phyloP scores from a whole-genome alignment of 2,888 invertebrate species.

The Dimorphilus gyrociliatus region DNA sequence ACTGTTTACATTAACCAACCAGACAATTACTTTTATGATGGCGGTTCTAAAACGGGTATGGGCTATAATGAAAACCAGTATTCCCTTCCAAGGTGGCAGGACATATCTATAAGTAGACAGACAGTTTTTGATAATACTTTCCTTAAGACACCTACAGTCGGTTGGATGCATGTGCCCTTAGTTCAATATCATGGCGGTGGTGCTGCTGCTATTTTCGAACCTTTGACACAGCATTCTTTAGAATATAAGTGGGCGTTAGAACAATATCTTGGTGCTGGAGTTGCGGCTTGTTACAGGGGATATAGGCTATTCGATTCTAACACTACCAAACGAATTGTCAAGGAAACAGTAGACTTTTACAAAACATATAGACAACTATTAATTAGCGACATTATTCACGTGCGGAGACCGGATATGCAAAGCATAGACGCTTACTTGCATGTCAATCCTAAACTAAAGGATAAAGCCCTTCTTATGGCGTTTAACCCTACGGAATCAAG shows the following conservation, averaged over 20 bases:
- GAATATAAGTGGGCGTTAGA: slow-evolving; percentile 13
- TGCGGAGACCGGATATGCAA: slow-evolving; percentile 12
- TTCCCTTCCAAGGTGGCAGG: slow-evolving; percentile 13
- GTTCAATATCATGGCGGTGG: slow-evolving; percentile 11
- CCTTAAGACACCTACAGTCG: slow-evolving; percentile 8
- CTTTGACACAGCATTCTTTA: slow-evolving; percentile 7
- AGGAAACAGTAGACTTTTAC: slow-evolving; percentile 12
- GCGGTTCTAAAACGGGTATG: slow-evolving; percentile 13
- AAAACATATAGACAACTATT: slow-evolving; percentile 11
- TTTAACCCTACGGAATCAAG: slow-evolving; percentile 11
- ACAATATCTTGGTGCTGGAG: slow-evolving; percentile 13
- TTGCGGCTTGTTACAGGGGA: slow-evolving; percentile 13
- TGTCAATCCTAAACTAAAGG: slow-evolving; percentile 9
- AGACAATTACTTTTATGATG: slow-evolving; percentile 13
- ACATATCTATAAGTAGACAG: slow-evolving; percentile 12
- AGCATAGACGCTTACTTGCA: slow-evolving; percentile 11
- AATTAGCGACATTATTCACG: slow-evolving; percentile 13
- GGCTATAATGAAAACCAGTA: slow-evolving; percentile 13
- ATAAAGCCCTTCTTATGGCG: slow-evolving; percentile 11
- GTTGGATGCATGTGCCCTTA: slow-evolving; percentile 13
- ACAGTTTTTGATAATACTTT: slow-evolving; percentile 11
- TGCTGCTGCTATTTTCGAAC: slow-evolving; percentile 11
- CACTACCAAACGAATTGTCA: slow-evolving; percentile 9
- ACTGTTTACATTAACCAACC: slow-evolving; percentile 13
- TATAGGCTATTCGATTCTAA: slow-evolving; percentile 10